phyloP scores from a whole-genome alignment of 1,140 invertebrate genomes.

The Gonioctena quinquepunctata region DNA sequence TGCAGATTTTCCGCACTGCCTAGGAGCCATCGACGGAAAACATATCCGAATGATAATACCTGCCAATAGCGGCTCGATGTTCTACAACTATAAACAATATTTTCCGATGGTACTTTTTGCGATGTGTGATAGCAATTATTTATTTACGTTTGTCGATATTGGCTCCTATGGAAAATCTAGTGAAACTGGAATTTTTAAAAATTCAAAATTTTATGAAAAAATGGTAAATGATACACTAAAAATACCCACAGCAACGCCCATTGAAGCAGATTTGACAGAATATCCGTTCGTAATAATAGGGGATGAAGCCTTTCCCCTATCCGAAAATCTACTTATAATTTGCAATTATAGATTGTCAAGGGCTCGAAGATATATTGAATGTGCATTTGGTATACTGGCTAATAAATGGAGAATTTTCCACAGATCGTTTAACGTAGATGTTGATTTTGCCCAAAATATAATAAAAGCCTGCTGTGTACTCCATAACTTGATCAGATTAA shows the following conservation, averaged over 20 bases:
- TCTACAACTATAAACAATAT: neutral
- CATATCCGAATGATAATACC: constrained; percentile 28
- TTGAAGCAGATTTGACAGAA: neutral
- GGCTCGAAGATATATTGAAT: neutral
- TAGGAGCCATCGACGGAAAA: neutral
- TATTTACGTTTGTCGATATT: constrained; percentile 35
- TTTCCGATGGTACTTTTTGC: neutral
- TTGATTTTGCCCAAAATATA: constrained; percentile 9
- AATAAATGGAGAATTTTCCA: neutral
- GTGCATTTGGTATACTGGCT: neutral
- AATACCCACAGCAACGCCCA: neutral
- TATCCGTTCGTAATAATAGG: constrained; percentile 7
- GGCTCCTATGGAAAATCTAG: constrained; percentile 41
- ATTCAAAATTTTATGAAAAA: constrained; percentile 13
- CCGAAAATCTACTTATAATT: constrained; percentile 2
- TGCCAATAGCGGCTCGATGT: constrained; percentile 31
- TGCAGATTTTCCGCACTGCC: neutral
- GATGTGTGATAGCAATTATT: constrained; percentile 3
- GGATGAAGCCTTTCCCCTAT: constrained; percentile 14
- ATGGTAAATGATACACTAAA: constrained; percentile 13
- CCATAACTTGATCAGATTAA: neutral
- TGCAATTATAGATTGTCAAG: constrained; percentile 1
- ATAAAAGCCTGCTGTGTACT: constrained; percentile 9
- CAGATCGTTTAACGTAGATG: neutral
- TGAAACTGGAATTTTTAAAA: constrained; percentile 11